Evolutionary conservation across 2,113 vertebrate species (phyloP), one percentile per base, ranked within the genome.

Genomic region (Oryzias woworae): DNA sequence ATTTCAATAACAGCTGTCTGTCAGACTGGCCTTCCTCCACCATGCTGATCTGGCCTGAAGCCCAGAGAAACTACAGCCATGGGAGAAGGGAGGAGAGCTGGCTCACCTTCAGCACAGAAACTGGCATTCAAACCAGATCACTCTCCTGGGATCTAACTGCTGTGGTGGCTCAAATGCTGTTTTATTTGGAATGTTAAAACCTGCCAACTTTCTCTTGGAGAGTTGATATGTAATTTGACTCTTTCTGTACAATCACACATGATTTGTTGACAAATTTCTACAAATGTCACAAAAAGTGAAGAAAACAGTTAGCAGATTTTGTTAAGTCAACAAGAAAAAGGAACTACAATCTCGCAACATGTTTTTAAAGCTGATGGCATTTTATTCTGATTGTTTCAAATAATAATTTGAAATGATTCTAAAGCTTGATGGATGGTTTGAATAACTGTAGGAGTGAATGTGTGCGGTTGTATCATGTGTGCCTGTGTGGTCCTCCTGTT

Each of bases 1-100:
- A 53, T 43, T 60, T 71, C 17, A 68, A n/a, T 47, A 63, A 75
- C 58, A 24, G 49, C 20, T 59, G n/a, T 49, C 55, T 55, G 15
- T 73, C 43, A 5, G 51, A 52, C 73, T 52, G 46, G 23, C 46
- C 22, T 51, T 43, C 56, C 61, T 5, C 22, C 7, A 36, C n/a
- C 45, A 56, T n/a, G 28, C 58, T 53, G 55, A 20, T 62, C 62
- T 83, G 82, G 82, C 80, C 51, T 6, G 6, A 0, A 49, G 66
- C 73, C 73, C 75, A 66, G 70, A 76, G 62, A 60, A 15, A 75
- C 78, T 71, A 77, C 77, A 66, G 75, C 24, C 31, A 31, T 46
- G 20, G 5, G 24, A 14, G 52, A 62, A 23, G 47, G 58, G 67
- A 54, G 13, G 47, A 48, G 60, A 42, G 48, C 47, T 57, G 14